Evolutionary conservation across 2,113 vertebrate genomes (phyloP).

Genomic region (Lagopus leucura): DNA sequence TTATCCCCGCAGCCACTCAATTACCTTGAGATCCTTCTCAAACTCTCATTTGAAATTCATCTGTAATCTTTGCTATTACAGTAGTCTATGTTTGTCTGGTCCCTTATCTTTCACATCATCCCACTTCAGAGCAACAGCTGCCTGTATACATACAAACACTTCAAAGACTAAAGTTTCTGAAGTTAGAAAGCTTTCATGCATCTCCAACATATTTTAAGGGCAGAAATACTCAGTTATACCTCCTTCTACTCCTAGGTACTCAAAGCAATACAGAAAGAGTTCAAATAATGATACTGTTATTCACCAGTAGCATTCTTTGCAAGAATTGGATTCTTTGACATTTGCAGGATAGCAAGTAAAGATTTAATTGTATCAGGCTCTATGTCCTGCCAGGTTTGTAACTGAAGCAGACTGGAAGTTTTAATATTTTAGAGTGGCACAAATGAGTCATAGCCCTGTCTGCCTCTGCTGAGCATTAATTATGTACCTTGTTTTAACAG

Average conservation of each 20-base stretch:
- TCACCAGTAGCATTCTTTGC: constrained; percentile 9
- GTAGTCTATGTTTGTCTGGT: background rate
- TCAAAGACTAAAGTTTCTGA: background rate
- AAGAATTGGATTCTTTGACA: background rate
- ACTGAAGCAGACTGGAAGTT: constrained; percentile 42
- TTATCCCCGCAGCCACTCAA: background rate
- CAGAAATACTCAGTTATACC: background rate
- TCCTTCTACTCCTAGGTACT: background rate
- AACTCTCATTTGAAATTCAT: background rate
- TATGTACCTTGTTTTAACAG: constrained; percentile 2
- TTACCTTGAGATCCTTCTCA: background rate
- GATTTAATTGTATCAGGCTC: constrained; percentile 24
- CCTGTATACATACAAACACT: background rate
- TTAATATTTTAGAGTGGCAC: constrained; percentile 69
- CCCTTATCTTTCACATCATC: background rate
- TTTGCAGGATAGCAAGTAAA: constrained; percentile 4
- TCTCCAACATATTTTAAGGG: background rate
- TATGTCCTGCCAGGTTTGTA: constrained; percentile 46
- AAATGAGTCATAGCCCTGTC: constrained; percentile 50
- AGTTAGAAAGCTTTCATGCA: background rate
- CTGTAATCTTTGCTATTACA: background rate
- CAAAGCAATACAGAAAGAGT: background rate
- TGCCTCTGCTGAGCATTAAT: constrained; percentile 41
- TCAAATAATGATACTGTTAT: background rate
- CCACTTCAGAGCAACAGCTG: background rate